Evolutionary conservation across 2,797 vertebrate species (phyloP).

Genomic region (Hippopotamyrus pictus): DNA sequence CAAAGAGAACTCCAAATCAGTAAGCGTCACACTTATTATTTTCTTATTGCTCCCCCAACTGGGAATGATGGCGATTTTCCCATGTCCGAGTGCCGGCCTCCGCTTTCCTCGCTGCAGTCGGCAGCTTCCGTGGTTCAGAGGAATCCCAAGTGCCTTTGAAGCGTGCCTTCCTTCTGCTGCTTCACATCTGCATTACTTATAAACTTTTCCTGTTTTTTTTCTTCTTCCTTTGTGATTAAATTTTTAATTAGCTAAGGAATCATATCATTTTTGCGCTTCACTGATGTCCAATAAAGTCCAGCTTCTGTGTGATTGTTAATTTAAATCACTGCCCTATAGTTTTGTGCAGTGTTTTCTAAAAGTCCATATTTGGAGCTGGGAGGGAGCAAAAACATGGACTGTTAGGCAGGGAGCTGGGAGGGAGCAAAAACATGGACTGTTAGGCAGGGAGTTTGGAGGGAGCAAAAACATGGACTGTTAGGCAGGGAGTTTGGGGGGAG

Average conservation of each 20-base stretch:
- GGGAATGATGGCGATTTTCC: not conserved
- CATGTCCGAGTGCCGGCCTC: not conserved
- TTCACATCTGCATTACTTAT: not conserved
- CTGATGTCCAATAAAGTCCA: not conserved
- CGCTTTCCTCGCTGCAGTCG: not conserved
- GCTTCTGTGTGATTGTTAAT: not conserved
- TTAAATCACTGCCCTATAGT: not conserved
- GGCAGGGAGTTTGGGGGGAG: not conserved
- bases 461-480: not conserved
- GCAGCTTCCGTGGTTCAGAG: not conserved
- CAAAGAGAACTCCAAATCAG: slow-evolving; percentile 84
- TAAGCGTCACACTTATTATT: slow-evolving; percentile 40
- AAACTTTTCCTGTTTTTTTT: not conserved
- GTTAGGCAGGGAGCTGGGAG: too few species aligned
- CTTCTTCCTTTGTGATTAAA: not conserved
- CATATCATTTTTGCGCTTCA: not conserved
- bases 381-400: not conserved
- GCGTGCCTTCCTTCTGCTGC: not conserved
- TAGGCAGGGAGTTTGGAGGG: too few species aligned
- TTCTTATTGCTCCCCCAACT: not conserved
- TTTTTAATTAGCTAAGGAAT: not conserved
- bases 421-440: not conserved
- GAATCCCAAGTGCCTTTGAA: not conserved
- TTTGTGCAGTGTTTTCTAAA: not conserved
- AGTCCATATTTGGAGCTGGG: not conserved